phyloP scores from a whole-genome alignment of 2,113 vertebrate species.

The Xenopus borealis region DNA sequence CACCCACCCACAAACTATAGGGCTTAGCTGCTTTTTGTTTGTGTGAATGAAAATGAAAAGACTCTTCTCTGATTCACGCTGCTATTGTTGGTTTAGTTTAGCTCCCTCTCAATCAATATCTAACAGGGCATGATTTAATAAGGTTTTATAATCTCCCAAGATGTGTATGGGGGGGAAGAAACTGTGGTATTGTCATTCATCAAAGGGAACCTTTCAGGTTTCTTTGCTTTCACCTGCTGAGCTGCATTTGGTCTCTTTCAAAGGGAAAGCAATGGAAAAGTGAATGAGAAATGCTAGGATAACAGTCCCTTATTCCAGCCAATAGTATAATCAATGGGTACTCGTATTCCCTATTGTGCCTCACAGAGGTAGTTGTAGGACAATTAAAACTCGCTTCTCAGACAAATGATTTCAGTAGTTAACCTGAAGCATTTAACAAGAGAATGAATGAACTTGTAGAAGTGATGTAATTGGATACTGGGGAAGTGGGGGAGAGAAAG shows the following conservation, averaged over 20 bases:
- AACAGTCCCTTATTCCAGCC: conserved; percentile 76
- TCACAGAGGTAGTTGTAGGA: conserved; percentile 79
- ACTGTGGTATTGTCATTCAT: conserved; percentile 79
- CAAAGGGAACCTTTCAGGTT: conserved; percentile 84
- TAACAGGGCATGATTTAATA: conserved; percentile 90
- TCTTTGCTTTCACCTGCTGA: conserved; percentile 99
- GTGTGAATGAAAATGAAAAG: conserved; percentile 62
- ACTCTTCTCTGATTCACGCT: conserved; percentile 63
- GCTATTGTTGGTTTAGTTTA: conserved; percentile 88
- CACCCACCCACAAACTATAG: conserved; percentile 25
- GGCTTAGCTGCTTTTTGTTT: conserved; percentile 57
- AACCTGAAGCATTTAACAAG: conserved; percentile 74
- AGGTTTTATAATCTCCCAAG: conserved; percentile 86
- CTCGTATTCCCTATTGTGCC: conserved; percentile 82
- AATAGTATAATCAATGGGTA: conserved; percentile 85
- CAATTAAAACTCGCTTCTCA: conserved; percentile 76
- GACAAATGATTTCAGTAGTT: conserved; percentile 77
- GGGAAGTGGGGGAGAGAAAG: conserved; percentile 26
- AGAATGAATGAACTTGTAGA: conserved; percentile 66
- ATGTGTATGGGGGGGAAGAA: conserved; percentile 56
- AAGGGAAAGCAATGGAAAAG: conserved; percentile 80
- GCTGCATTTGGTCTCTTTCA: conserved; percentile 94
- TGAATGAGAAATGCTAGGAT: conserved; percentile 83
- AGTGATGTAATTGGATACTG: conserved; percentile 79
- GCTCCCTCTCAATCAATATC: conserved; percentile 83